Evolutionary conservation across 1,140 invertebrate species (phyloP), one percentile per base, ranked within the genome.

Genomic region (Catajapyx aquilonaris): DNA sequence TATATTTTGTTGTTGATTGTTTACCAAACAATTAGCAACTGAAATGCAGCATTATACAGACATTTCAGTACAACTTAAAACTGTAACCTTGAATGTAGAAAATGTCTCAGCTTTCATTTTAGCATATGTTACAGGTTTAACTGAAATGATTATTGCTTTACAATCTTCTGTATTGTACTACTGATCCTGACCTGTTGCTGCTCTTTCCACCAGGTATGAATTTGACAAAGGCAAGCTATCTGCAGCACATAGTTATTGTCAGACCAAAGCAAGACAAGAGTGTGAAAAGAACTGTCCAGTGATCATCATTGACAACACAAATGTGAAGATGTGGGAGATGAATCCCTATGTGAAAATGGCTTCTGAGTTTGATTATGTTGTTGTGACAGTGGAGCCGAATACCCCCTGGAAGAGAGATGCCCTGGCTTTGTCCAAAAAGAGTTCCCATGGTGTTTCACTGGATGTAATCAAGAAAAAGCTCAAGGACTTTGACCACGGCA

Each of bases 281-380:
- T 50, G 49, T 36, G 36, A 41, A 19, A 41, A 45, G 20, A 32
- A 39, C 1, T 39, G 19, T 15, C 36, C 39, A 16, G 40, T 54
- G 4, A 44, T 61, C 5, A 42, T 61, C 15, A 52, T 60, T 39
- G 58, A 61, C 41, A 60, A 59, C 43, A 56, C 54, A 15, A 57
- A 59, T 38, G 37, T 60, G 15, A 44, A 44, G 23, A 35, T 43
- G 9, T 54, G 52, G 52, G 54, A 61, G 44, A 50, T 52, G 42
- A 45, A 51, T 25, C 28, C 35, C 18, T 60, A 60, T 42, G 25
- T 54, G 13, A 19, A 49, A 1, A 21, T 57, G 5, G 56, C 56
- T 4, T 42, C 41, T 2, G 36, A 37, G 21, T 37, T 46, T 37
- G 37, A 43, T 34, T 61, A 60, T 44, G 34, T 50, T 22, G 44